Conservation (phyloP, 2,797 vertebrate genomes). For the Crossoptilon crossoptilon region DNA sequence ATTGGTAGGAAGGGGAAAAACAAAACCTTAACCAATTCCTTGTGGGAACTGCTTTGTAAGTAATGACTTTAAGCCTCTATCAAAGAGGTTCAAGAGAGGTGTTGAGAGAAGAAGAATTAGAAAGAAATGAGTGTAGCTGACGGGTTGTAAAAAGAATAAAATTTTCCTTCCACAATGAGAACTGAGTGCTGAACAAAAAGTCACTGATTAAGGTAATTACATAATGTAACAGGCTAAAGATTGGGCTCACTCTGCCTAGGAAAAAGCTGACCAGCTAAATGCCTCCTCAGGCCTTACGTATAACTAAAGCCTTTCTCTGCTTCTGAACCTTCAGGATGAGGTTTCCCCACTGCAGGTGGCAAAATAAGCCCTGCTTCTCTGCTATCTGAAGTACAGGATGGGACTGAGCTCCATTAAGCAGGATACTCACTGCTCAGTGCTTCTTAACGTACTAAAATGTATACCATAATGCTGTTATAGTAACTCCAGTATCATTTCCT, state of each 20-base stretch:
- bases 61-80: not conserved
- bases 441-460: not conserved
- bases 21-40: conserved; percentile 14
- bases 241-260: not conserved
- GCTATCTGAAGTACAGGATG: not conserved
- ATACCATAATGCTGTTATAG: not conserved
- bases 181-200: not conserved
- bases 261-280: not conserved
- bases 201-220: not conserved
- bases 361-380: not conserved
- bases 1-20: not conserved
- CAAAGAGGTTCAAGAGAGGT: not conserved
- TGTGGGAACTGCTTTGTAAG: not conserved
- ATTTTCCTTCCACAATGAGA: not conserved
- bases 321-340: not conserved
- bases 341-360: not conserved
- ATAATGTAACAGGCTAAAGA: not conserved
- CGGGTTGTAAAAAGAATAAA: not conserved
- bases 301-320: not conserved
- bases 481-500: not conserved
- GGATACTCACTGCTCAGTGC: rapidly evolving
- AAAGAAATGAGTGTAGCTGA: not conserved
- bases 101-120: not conserved
- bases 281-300: not conserved
- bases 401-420: rapidly evolving